Evolutionary conservation across 2,113 vertebrate genomes (phyloP), one percentile per base, ranked within the genome.

Genomic region (Chunga burmeisteri): DNA sequence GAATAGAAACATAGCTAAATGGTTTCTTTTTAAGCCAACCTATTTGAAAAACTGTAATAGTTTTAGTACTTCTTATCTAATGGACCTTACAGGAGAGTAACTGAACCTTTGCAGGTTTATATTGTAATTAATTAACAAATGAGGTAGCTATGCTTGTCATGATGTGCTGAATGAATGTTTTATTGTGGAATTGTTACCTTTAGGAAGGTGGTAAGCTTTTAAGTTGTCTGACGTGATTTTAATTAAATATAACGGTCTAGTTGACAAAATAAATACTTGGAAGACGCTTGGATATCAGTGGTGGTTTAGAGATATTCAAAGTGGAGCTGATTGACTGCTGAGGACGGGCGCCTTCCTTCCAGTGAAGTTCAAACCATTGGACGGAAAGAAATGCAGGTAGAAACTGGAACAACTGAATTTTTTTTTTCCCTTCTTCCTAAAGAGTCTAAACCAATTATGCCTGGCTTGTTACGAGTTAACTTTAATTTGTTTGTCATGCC

Each of bases 301-400:
- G 20, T 8, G 47, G 17, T 55, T 61, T 49, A 15, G 74, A 72
- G 80, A 17, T 47, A 36, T 30, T 86, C 20, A 11, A 17, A 16
- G 18, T 68, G 26, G 36, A 83, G 58, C 44, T 59, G 44, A 27
- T 62, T 73, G 22, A 16, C 25, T 79, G 46, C n/a, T 34, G 36
- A 53, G 53, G 16, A 26, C 15, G 15, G 62, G 16, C 13, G 23
- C 3, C 29, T 50, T 53, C 13, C 20, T 80, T 83, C 67, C 59
- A 32, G 14, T 46, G 5, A 44, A 46, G 11, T 36, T 61, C 32
- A 65, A 34, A 23, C 20, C 0, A 0, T n/a, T 68, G 16, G 40
- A 44, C 10, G n/a, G 36, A 70, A 71, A 9, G 47, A 66, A 85
- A 21, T 34, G 16, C 9, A 49, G 23, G 9, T 73, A 40, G 50